A percentile compares a stretch with the other conserved stretches of the same genome.
Evolutionary conservation across 2,888 invertebrate species (phyloP).

Genomic region (Erpobdella octoculata): DNA sequence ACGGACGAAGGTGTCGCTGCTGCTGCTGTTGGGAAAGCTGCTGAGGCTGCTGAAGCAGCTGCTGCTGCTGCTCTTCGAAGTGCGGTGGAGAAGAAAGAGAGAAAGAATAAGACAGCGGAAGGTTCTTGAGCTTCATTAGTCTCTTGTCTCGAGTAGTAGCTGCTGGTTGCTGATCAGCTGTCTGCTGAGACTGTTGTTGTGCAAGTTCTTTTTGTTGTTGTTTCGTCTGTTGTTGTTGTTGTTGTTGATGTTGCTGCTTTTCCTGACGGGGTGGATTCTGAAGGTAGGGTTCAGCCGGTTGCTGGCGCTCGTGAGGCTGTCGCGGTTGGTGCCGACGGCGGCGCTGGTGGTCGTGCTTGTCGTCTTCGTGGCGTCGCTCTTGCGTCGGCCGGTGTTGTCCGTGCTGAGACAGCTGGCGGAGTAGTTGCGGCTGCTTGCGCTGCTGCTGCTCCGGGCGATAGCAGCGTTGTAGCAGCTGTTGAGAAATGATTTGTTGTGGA

Average conservation of each 20-base stretch:
- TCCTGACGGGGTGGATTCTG: background rate
- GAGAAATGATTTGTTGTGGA: slow-evolving; percentile 11
- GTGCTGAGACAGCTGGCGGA: too few relatives aligned
- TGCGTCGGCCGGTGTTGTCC: too few relatives aligned
- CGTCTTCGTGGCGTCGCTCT: too few relatives aligned
- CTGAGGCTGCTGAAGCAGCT: background rate
- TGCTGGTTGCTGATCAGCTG: background rate
- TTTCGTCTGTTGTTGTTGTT: background rate
- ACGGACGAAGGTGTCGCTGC: slow-evolving; percentile 7
- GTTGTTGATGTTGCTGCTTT: background rate
- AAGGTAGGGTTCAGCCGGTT: background rate
- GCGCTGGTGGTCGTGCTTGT: too few relatives aligned
- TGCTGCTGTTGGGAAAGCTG: background rate
- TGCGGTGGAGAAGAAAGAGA: background rate
- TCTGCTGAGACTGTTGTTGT: background rate
- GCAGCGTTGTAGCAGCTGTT: background rate
- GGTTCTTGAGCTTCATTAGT: background rate
- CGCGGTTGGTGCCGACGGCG: background rate
- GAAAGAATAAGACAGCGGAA: background rate
- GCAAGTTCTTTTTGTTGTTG: background rate
- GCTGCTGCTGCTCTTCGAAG: background rate
- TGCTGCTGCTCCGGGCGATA: background rate
- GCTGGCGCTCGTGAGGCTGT: background rate
- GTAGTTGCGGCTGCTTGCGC: background rate
- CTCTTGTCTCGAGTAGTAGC: background rate